Evolutionary conservation across 2,113 vertebrate species (phyloP), one percentile per base, ranked within the genome.

Genomic region (Tenebrosternarchus preto): DNA sequence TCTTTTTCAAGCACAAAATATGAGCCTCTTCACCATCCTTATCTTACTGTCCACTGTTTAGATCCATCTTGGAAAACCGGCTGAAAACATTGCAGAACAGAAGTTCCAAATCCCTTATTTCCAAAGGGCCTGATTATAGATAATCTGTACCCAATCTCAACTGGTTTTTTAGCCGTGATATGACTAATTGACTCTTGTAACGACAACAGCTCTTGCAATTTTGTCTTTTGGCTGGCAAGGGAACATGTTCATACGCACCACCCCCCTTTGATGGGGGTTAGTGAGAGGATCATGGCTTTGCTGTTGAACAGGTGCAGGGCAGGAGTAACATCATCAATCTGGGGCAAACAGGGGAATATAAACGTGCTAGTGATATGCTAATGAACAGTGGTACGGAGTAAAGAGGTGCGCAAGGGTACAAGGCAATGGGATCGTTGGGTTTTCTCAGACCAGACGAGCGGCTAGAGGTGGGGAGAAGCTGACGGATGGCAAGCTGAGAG

Each of bases 91-190:
- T 55, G 63, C 66, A 83, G 67, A 76, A 80, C 71, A 61, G 74
- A 70, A 82, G 25, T 33, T 11, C 64, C 87, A 87, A 87, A 86
- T 85, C 75, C 43, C 72, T 8, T n/a, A 59, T 77, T 76, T 82
- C 69, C 66, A 33, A 50, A 70, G 75, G 72, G 73, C 19, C 57
- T 81, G 74, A 87, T 80, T 84, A 84, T 1, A 25, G 74, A 56
- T 91, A 88, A 91, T 90, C 88, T 87, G 76, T 64, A 72, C 77
- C 84, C 89, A 87, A 91, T 91, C 88, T 73, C 33, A 36, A 76
- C 59, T 29, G 73, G 4, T 73, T 74, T n/a, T 80, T 83, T 79
- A 50, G 39, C 15, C 29, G 59, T 71, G 70, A 87, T 76, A 87
- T 80, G 75, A 73, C 60, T 83, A 43, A 85, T 88, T 84, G 43